Evolutionary conservation across 2,797 vertebrate genomes (phyloP).

Genomic region (Crocidura indochinensis): DNA sequence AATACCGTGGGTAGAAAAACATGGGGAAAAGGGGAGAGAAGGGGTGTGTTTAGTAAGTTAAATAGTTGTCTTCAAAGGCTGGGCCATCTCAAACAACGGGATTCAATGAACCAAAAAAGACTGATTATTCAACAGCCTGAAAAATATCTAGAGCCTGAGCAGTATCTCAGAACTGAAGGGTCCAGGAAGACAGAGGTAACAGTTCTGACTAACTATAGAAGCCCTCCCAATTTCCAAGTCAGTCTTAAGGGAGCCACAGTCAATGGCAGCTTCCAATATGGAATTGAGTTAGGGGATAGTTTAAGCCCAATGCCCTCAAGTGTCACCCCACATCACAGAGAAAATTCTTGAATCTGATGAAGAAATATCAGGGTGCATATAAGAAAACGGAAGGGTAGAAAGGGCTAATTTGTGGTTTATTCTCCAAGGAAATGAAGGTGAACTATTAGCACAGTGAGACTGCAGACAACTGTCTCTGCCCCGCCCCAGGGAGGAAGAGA

Average conservation of each 20-base stretch:
- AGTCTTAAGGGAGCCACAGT: background rate
- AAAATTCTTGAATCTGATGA: conserved; percentile 45
- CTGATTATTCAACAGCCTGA: background rate
- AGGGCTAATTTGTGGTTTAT: conserved; percentile 58
- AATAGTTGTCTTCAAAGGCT: background rate
- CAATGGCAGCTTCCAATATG: conserved; percentile 9
- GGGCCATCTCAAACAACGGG: conserved; percentile 5
- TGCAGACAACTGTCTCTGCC: conserved; percentile 32
- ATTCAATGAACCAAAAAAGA: background rate
- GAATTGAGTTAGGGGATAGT: background rate
- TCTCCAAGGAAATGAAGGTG: conserved; percentile 58
- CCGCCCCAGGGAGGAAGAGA: background rate
- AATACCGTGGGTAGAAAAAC: background rate
- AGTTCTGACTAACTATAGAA: conserved; percentile 17
- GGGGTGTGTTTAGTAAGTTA: background rate
- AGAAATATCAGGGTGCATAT: conserved; percentile 28
- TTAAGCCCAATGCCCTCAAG: background rate
- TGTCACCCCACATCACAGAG: conserved; percentile 23
- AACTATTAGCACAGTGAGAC: conserved; percentile 29
- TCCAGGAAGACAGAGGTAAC: background rate
- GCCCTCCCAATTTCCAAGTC: background rate
- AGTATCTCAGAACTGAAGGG: background rate
- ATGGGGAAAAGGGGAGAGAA: background rate
- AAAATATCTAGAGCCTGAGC: background rate
- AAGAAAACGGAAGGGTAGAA: conserved; percentile 35